phyloP scores from a whole-genome alignment of 1,140 invertebrate species.

The Leptinotarsa texana region DNA sequence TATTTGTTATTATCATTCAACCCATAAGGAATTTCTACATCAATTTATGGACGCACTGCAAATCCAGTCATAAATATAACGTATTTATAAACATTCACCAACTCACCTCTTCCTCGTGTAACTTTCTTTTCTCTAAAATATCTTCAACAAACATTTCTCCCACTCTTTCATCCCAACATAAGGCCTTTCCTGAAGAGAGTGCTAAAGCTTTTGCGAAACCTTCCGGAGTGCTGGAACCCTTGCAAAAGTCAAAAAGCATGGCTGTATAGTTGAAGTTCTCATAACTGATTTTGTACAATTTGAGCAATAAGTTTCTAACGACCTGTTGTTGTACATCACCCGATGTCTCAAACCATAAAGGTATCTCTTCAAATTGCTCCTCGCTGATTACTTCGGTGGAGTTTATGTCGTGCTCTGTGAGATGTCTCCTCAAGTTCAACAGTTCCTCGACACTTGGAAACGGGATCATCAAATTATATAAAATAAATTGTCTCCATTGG shows the following conservation, averaged over 20 bases:
- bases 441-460: slow-evolving; percentile 60
- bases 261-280: slow-evolving; percentile 63
- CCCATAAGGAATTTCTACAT: too few relatives aligned
- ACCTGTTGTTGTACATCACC: slow-evolving; percentile 47
- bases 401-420: slow-evolving; percentile 56
- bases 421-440: slow-evolving; percentile 55
- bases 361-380: slow-evolving; percentile 44
- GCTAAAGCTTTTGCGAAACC: slow-evolving; percentile 63
- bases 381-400: slow-evolving; percentile 52
- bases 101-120: slow-evolving; percentile 16
- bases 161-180: slow-evolving; percentile 57
- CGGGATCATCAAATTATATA: slow-evolving; percentile 60
- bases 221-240: slow-evolving; percentile 57
- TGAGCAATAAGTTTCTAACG: slow-evolving; percentile 59
- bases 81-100: too few relatives aligned
- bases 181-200: slow-evolving; percentile 59
- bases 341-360: slow-evolving; percentile 63
- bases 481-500: slow-evolving; percentile 67
- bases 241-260: slow-evolving; percentile 64
- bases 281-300: slow-evolving; percentile 57
- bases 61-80: too few relatives aligned
- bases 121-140: not conserved
- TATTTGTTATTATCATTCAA: too few relatives aligned
- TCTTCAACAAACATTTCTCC: slow-evolving; percentile 46
- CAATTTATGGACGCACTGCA: too few relatives aligned